A percentile compares a stretch with the other conserved stretches of the same genome.
Conservation (phyloP, 1,140 invertebrate species). For the Copidosoma floridanum region DNA sequence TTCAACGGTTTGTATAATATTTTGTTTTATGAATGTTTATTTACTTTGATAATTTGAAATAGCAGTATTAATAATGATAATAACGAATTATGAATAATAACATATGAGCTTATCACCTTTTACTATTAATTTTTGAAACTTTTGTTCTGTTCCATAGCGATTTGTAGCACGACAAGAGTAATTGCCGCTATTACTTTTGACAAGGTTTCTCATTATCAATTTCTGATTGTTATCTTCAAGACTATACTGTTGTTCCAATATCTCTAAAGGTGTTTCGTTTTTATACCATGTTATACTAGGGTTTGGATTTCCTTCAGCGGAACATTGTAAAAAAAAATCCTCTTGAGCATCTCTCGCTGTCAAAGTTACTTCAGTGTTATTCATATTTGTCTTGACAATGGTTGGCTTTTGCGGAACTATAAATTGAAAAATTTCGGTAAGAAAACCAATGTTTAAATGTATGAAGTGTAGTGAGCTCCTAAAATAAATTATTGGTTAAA, state of each 20-base stretch:
- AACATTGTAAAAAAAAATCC: conserved; percentile 38
- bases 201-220: conserved; percentile 47
- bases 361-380: conserved; percentile 30
- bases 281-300: conserved; percentile 50
- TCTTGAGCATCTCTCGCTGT: conserved; percentile 30
- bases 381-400: conserved; percentile 35
- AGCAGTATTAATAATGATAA: too few species aligned
- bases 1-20: too few species aligned
- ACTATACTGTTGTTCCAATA: too few species aligned
- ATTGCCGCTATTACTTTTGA: conserved; percentile 46
- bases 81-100: too few species aligned
- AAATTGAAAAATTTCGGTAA: too few species aligned
- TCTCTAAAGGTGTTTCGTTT: conserved; percentile 2
- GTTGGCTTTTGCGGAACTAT: conserved; percentile 38
- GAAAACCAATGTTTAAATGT: too few species aligned
- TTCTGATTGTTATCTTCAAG: conserved; percentile 38
- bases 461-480: too few species aligned
- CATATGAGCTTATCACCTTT: too few species aligned
- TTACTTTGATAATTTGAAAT: background rate
- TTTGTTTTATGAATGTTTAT: too few species aligned
- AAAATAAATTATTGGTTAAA: too few species aligned
- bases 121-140: conserved; percentile 47
- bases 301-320: conserved; percentile 41
- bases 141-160: conserved; percentile 40
- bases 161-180: conserved; percentile 49